These are phyloP conservation scores for Phrynocephalus versicolor DNA, from an alignment of 2,113 vertebrate species.

Conservation along the genomic window DNA sequence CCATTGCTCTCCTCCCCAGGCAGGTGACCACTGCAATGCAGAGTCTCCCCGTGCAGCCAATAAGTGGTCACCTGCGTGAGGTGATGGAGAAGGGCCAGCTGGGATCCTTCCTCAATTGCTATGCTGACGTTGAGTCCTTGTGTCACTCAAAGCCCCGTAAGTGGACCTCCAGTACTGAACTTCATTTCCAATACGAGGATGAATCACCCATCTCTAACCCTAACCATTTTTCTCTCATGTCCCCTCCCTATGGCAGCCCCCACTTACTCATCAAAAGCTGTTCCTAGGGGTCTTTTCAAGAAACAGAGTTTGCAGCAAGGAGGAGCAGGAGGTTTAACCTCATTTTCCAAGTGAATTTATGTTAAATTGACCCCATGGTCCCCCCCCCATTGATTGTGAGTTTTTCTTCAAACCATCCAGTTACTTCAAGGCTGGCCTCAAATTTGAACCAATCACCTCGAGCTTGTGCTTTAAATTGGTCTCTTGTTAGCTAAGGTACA, in stretches of 20 bases:
- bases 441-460: neutral
- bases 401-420: neutral
- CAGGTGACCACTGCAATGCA: no score
- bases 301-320: no score
- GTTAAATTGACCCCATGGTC: neutral
- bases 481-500: neutral
- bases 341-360: neutral
- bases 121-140: no score
- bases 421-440: neutral
- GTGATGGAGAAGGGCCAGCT: no score
- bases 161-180: no score
- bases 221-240: neutral
- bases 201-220: no score
- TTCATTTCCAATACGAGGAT: no score
- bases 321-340: neutral
- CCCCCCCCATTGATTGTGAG: neutral
- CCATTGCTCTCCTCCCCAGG: no score
- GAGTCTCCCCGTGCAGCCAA: no score
- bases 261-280: neutral
- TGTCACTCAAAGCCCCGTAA: no score
- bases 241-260: neutral
- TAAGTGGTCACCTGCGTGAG: no score
- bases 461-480: neutral
- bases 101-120: no score
- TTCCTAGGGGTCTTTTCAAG: neutral